phyloP scores from a whole-genome alignment of 1,140 invertebrate genomes.

The Hypsibius dujardini region DNA sequence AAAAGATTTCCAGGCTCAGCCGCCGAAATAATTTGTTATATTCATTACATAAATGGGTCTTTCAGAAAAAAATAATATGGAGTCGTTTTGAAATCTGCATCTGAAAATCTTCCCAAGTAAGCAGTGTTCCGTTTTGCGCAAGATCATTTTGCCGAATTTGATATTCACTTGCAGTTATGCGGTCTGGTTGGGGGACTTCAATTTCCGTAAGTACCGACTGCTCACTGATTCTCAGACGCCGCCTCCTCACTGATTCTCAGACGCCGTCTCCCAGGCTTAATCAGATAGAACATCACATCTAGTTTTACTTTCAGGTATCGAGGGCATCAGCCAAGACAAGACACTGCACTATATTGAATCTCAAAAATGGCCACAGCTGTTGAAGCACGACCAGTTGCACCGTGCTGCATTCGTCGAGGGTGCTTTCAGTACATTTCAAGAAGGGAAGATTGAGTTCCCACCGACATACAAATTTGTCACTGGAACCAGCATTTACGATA shows the following conservation, averaged over 20 bases:
- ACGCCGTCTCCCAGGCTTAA: no score
- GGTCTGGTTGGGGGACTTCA: conserved; percentile 85
- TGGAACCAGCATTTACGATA: conserved; percentile 52
- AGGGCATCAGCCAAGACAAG: conserved; percentile 43
- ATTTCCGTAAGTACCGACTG: conserved; percentile 46
- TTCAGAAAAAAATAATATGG: no score
- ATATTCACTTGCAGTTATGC: conserved; percentile 50
- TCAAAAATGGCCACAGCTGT: conserved; percentile 43
- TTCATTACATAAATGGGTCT: no score
- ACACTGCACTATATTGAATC: conserved; percentile 47
- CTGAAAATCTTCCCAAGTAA: no score
- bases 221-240: no score
- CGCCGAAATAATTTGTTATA: no score
- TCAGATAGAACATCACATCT: no score
- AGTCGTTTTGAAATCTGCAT: no score
- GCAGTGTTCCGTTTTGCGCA: no score
- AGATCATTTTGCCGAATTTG: no score
- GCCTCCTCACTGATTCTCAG: no score
- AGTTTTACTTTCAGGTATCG: conserved; percentile 31
- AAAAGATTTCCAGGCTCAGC: no score
- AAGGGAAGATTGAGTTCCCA: conserved; percentile 54
- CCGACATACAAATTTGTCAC: conserved; percentile 71
- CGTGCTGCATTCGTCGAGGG: conserved; percentile 33
- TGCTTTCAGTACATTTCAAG: conserved; percentile 60
- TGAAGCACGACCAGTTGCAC: conserved; percentile 31